Percentiles rank a stretch among this genome's conserved stretches.
These are phyloP conservation scores for Zaprionus taronus DNA, from an alignment of 1,140 invertebrate genomes.

Conservation along the genomic window DNA sequence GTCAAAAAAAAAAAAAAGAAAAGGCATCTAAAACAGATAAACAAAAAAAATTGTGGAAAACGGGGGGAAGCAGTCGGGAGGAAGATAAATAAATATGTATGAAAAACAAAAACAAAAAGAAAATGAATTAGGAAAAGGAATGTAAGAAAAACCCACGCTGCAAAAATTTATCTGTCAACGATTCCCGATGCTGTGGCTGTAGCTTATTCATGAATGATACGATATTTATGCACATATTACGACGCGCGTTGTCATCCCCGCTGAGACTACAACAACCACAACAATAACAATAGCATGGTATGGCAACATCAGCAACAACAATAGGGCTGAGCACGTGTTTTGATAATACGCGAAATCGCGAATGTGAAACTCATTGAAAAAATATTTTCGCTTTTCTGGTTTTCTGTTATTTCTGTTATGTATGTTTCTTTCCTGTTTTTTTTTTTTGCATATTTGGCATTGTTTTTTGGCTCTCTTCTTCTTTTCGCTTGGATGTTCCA, in stretches of 20 bases:
- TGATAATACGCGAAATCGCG: neutral
- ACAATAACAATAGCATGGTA: neutral
- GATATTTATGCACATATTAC: constrained; percentile 13
- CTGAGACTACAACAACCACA: neutral
- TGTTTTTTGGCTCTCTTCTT: neutral
- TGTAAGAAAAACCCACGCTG: neutral
- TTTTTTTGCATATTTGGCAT: neutral
- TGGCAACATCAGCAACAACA: neutral
- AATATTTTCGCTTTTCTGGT: neutral
- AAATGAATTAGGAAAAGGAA: neutral
- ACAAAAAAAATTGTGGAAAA: constrained; percentile 22
- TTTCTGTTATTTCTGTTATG: neutral
- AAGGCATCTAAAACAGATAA: constrained; percentile 37
- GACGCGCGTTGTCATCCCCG: neutral
- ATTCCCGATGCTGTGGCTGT: constrained; percentile 4
- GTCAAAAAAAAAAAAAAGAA: constrained; percentile 11
- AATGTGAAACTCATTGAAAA: constrained; percentile 1
- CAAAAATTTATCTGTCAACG: constrained; percentile 17
- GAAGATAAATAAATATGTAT: constrained; percentile 14
- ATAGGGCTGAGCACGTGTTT: neutral
- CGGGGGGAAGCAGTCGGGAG: neutral
- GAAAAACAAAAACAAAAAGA: constrained; percentile 13
- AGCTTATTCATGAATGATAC: constrained; percentile 9
- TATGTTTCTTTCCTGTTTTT: neutral
- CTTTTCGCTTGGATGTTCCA: neutral